Percentiles rank a stretch among this genome's conserved stretches.
Evolutionary conservation across 2,888 invertebrate genomes (phyloP).

Genomic region (Pyrgus malvae): DNA sequence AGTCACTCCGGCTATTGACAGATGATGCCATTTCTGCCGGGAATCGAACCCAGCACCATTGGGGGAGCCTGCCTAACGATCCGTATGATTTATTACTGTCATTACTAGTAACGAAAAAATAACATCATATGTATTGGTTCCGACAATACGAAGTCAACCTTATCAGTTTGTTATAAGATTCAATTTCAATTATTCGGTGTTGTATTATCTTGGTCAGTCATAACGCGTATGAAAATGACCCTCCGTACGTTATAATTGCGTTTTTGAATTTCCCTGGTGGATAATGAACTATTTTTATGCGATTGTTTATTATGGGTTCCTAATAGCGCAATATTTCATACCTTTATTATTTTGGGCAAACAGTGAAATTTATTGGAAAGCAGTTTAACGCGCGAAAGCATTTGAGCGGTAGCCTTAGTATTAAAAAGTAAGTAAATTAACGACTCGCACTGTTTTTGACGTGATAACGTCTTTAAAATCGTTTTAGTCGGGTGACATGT

Average conservation of each 20-base stretch:
- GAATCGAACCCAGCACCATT: slow-evolving; percentile 73
- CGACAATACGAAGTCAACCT: slow-evolving; percentile 28
- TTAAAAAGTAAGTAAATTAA: too few species aligned
- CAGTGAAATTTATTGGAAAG: background rate
- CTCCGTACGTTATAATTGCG: slow-evolving; percentile 62
- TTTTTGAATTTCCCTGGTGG: slow-evolving; percentile 55
- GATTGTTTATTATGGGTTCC: slow-evolving; percentile 21
- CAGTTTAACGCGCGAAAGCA: too few species aligned
- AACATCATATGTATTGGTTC: slow-evolving; percentile 10
- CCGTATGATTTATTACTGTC: slow-evolving; percentile 82
- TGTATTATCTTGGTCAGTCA: slow-evolving; percentile 35
- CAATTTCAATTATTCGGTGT: slow-evolving; percentile 27
- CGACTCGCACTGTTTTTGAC: too few species aligned
- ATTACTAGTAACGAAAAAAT: slow-evolving; percentile 50
- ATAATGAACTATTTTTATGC: slow-evolving; percentile 46
- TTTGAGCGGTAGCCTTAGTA: too few species aligned
- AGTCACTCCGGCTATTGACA: slow-evolving; percentile 77
- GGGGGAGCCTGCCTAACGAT: slow-evolving; percentile 77
- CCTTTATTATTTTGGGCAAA: slow-evolving; percentile 5
- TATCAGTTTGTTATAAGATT: slow-evolving; percentile 15
- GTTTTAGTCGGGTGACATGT: too few species aligned
- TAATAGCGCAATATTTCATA: slow-evolving; percentile 16
- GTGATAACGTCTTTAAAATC: too few species aligned
- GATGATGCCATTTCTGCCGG: slow-evolving; percentile 79
- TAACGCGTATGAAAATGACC: slow-evolving; percentile 41